Conservation (phyloP, 2,113 vertebrate species). For the Columba livia region DNA sequence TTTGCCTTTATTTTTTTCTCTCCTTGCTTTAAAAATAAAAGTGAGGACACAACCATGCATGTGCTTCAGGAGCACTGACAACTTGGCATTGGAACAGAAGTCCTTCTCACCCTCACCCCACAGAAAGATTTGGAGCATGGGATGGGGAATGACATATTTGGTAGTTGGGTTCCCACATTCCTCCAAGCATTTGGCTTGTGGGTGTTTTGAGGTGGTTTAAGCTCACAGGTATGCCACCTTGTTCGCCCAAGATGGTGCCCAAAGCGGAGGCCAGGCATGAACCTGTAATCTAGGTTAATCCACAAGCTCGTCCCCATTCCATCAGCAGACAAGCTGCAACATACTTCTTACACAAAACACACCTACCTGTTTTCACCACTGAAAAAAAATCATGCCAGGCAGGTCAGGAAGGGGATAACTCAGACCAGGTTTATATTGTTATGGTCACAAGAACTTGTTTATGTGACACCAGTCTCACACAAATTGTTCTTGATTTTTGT, state of each 20-base stretch:
- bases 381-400: background rate
- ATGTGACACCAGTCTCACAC: background rate
- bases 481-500: background rate
- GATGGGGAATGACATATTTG: background rate
- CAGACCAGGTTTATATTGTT: background rate
- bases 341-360: background rate
- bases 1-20: background rate
- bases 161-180: background rate
- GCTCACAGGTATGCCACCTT: background rate
- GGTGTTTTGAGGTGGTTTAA: background rate
- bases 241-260: background rate
- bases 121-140: background rate
- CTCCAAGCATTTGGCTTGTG: background rate
- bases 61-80: background rate
- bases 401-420: background rate
- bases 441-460: background rate
- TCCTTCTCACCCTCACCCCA: background rate
- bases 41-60: fast-evolving
- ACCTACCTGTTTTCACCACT: background rate
- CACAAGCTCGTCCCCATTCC: background rate
- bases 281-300: background rate
- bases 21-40: background rate
- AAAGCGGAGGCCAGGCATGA: background rate
- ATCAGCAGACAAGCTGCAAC: background rate
- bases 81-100: background rate